These are phyloP conservation scores for Halichondria panicea DNA, from an alignment of 37 sponge, comb jelly and placozoan species.

Conservation along the genomic window DNA sequence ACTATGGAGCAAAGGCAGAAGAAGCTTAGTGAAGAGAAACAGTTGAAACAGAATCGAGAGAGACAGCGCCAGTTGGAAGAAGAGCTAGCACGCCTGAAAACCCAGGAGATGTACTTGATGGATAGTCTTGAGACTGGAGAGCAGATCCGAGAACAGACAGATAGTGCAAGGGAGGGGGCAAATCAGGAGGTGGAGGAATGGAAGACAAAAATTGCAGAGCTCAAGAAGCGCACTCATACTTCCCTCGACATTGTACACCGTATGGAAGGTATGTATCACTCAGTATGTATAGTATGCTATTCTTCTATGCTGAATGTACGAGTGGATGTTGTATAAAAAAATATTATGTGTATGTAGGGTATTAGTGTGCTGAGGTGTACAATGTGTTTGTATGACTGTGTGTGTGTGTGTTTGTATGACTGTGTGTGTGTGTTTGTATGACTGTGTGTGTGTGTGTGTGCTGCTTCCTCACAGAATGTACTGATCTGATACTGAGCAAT, in stretches of 20 bases:
- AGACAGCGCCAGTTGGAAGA: constrained; percentile 16
- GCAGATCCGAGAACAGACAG: neutral
- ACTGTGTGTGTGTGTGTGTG: too few species aligned
- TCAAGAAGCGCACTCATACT: constrained; percentile 11
- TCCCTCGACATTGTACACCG: constrained; percentile 22
- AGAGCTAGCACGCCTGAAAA: constrained; percentile 2
- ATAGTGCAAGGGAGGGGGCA: neutral
- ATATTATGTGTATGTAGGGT: too few species aligned
- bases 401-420: too few species aligned
- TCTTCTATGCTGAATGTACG: too few species aligned
- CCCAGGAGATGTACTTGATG: constrained; percentile 23
- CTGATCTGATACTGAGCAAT: constrained; percentile 35
- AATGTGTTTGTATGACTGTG: too few species aligned
- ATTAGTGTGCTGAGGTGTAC: too few species aligned
- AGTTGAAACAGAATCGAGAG: constrained; percentile 7
- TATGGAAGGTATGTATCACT: constrained; percentile 42
- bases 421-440: too few species aligned
- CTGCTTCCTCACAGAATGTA: constrained; percentile 15
- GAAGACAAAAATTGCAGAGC: constrained; percentile 30
- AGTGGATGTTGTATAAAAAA: too few species aligned
- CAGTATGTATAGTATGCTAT: too few species aligned
- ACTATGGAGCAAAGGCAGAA: neutral
- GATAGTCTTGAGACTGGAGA: neutral
- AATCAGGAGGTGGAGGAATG: constrained; percentile 10
- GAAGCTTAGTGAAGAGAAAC: neutral